phyloP scores from a whole-genome alignment of 37 sponge, comb jelly and placozoan genomes.

The Tethya wilhelma region DNA sequence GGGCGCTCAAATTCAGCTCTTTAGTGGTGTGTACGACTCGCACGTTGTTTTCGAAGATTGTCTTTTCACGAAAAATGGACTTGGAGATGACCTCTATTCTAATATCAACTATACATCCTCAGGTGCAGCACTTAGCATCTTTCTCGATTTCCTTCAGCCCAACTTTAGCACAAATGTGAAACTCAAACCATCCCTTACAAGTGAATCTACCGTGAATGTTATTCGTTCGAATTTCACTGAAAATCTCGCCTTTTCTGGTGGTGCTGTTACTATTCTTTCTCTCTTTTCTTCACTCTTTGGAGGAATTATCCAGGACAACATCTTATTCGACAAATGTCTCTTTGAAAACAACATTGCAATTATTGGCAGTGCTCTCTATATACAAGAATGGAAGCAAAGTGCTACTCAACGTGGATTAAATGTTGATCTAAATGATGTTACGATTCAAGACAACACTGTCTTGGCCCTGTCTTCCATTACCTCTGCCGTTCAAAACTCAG shows the following conservation, averaged over 20 bases:
- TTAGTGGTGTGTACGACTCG: constrained; percentile 10
- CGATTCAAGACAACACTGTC: constrained; percentile 21
- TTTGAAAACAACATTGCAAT: constrained; percentile 33
- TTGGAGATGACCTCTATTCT: neutral
- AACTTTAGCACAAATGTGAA: neutral
- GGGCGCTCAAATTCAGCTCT: constrained; percentile 37
- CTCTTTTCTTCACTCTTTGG: neutral
- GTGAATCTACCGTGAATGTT: neutral
- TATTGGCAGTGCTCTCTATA: constrained; percentile 17
- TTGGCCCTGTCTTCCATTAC: neutral
- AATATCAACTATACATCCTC: neutral
- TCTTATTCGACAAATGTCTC: constrained; percentile 18
- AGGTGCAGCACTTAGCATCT: neutral
- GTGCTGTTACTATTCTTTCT: constrained; percentile 18
- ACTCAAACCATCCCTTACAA: neutral
- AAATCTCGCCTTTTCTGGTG: constrained; percentile 6
- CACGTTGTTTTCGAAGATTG: constrained; percentile 33
- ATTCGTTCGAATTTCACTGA: neutral
- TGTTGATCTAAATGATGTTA: constrained; percentile 5
- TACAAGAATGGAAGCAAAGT: constrained; percentile 19
- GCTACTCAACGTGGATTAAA: constrained; percentile 28
- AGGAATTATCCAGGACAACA: neutral
- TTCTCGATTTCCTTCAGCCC: constrained; percentile 1
- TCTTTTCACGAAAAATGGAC: constrained; percentile 24
- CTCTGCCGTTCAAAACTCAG: neutral